Conservation (phyloP, 2,888 invertebrate genomes). For the Penaeus monodon region DNA sequence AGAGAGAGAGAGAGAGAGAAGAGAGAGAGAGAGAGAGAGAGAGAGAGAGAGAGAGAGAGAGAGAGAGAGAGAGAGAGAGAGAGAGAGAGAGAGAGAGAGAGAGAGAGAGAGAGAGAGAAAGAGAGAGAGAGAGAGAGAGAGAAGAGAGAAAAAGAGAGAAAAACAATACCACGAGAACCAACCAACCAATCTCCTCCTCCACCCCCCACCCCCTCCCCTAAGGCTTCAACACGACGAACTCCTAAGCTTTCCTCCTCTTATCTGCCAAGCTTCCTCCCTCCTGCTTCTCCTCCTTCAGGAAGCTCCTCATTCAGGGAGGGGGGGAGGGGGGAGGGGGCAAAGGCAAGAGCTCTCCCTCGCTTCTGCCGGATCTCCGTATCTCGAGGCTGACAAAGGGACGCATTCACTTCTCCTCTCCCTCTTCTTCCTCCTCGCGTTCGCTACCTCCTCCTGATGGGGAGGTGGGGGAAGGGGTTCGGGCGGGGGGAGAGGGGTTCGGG, state of each 20-base stretch:
- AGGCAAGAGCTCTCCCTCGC: not conserved
- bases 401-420: not conserved
- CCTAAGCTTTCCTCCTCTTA: too few relatives aligned
- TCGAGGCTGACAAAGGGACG: not conserved
- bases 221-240: too few relatives aligned
- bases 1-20: not conserved
- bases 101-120: too few relatives aligned
- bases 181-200: too few relatives aligned
- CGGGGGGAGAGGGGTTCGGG: too few relatives aligned
- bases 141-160: too few relatives aligned
- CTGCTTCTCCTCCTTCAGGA: too few relatives aligned
- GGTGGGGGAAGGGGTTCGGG: too few relatives aligned
- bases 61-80: too few relatives aligned
- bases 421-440: constrained; percentile 1
- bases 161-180: not conserved
- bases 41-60: not conserved
- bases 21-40: not conserved
- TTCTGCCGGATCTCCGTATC: not conserved
- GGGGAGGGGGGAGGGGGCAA: not conserved
- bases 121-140: not conserved
- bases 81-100: not conserved
- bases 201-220: not conserved
- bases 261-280: too few relatives aligned
- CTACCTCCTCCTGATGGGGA: not conserved
- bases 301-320: too few relatives aligned